These are phyloP conservation scores for Phymanthus crucifer DNA, from an alignment of 92 coral and sea anemone genomes.

Conservation along the genomic window DNA sequence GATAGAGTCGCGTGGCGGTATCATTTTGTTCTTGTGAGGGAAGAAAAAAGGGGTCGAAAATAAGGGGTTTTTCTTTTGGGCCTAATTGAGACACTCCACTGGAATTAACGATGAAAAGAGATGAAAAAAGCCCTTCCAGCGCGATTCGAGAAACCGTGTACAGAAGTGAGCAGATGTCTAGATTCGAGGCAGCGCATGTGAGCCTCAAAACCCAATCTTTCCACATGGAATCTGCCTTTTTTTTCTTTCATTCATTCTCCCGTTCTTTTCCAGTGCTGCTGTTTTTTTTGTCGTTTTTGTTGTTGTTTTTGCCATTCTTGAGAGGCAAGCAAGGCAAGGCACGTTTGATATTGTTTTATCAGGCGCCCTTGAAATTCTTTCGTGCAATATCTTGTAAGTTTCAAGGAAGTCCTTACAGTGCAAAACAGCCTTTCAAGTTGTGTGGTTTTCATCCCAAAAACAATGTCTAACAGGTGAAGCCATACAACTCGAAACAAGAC, in stretches of 20 bases:
- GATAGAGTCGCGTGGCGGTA: constrained; percentile 79
- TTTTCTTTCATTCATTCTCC: too few species aligned
- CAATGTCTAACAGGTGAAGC: constrained; percentile 62
- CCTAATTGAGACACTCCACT: constrained; percentile 27
- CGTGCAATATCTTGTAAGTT: constrained; percentile 18
- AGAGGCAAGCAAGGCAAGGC: not conserved
- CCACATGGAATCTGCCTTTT: not conserved
- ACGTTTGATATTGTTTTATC: constrained; percentile 2
- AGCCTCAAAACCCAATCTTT: not conserved
- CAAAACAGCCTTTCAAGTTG: constrained; percentile 39
- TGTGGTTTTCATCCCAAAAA: constrained; percentile 54
- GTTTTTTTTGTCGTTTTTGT: not conserved
- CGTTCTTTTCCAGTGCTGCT: not conserved
- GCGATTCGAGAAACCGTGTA: not conserved
- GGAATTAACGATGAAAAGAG: constrained; percentile 17
- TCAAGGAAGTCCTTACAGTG: constrained; percentile 29
- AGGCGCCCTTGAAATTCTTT: constrained; percentile 6
- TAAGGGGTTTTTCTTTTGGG: constrained; percentile 11
- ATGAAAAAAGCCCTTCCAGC: constrained; percentile 11
- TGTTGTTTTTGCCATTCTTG: not conserved
- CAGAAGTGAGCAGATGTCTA: constrained; percentile 36
- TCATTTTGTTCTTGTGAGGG: constrained; percentile 50
- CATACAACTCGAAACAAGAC: constrained; percentile 66
- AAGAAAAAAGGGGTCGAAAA: constrained; percentile 5
- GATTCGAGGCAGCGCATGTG: constrained; percentile 11